Evolutionary conservation across 1,140 invertebrate genomes (phyloP).

Genomic region (Helicoverpa zea): DNA sequence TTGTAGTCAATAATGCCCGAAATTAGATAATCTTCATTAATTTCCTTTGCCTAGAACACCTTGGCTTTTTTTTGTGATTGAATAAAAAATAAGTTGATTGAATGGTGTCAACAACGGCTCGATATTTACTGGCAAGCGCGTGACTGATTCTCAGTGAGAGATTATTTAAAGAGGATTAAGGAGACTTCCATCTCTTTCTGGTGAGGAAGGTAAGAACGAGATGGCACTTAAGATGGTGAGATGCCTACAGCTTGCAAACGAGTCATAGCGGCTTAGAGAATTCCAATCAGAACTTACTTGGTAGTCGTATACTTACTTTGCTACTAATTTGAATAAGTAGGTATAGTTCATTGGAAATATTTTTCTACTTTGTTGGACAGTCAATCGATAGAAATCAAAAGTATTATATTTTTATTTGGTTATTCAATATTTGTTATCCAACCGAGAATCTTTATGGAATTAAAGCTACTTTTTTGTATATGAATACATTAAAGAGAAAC

Average conservation of each 20-base stretch:
- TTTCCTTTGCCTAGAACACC: too few relatives aligned
- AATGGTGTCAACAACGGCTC: constrained; percentile 9
- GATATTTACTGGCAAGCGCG: constrained; percentile 17
- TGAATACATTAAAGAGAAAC: too few relatives aligned
- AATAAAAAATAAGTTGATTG: background rate
- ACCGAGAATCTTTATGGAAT: too few relatives aligned
- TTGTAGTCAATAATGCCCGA: too few relatives aligned
- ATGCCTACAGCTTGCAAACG: constrained; percentile 21
- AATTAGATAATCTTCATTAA: too few relatives aligned
- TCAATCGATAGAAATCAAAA: too few relatives aligned
- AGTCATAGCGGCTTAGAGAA: constrained; percentile 2
- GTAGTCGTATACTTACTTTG: background rate
- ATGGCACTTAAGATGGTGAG: background rate
- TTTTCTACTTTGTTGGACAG: background rate
- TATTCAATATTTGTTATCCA: too few relatives aligned
- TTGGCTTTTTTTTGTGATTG: too few relatives aligned
- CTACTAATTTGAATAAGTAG: constrained; percentile 8
- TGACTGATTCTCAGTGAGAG: constrained; percentile 11
- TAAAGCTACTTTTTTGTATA: too few relatives aligned
- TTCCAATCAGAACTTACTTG: constrained; percentile 21
- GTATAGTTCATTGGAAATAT: background rate
- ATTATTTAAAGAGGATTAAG: constrained; percentile 35
- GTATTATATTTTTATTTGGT: too few relatives aligned
- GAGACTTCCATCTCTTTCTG: constrained; percentile 4
- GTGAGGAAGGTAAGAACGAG: background rate